phyloP scores from a whole-genome alignment of 2,113 vertebrate species.

The Spilogale gracilis region DNA sequence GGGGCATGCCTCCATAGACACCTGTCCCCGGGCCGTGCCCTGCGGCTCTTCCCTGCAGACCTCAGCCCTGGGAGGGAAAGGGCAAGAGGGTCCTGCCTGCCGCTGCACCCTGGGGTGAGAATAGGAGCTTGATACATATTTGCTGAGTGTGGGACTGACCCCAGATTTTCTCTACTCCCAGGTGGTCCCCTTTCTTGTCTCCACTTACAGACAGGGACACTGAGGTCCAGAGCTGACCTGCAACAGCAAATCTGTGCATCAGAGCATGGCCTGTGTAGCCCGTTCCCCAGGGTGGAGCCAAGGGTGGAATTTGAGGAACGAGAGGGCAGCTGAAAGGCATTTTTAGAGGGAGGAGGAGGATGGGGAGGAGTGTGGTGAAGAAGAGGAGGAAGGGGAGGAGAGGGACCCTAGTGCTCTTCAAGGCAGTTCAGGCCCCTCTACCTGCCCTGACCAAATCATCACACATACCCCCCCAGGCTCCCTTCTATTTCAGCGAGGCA shows the following conservation, averaged over 20 bases:
- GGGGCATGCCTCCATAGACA: not conserved
- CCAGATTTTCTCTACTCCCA: not conserved
- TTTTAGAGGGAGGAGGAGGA: not conserved
- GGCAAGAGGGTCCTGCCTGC: not conserved
- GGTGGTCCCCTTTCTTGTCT: not conserved
- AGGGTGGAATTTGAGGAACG: not conserved
- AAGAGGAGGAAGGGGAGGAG: not conserved
- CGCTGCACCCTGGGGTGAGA: accelerated
- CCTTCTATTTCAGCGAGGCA: not conserved
- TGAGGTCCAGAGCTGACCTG: not conserved
- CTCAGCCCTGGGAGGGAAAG: accelerated
- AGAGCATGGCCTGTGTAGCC: accelerated
- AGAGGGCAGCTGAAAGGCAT: not conserved
- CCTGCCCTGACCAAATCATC: not conserved
- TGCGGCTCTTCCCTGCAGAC: not conserved
- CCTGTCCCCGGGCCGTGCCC: not conserved
- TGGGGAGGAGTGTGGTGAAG: no score
- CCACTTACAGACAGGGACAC: not conserved
- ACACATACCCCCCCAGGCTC: not conserved
- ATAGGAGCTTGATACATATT: not conserved
- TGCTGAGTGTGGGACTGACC: not conserved
- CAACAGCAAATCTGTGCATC: not conserved
- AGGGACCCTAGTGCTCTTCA: no score
- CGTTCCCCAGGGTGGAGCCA: not conserved
- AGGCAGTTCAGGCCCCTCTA: not conserved